Conservation (phyloP, 1,140 invertebrate genomes). For the Heterodera schachtii region DNA sequence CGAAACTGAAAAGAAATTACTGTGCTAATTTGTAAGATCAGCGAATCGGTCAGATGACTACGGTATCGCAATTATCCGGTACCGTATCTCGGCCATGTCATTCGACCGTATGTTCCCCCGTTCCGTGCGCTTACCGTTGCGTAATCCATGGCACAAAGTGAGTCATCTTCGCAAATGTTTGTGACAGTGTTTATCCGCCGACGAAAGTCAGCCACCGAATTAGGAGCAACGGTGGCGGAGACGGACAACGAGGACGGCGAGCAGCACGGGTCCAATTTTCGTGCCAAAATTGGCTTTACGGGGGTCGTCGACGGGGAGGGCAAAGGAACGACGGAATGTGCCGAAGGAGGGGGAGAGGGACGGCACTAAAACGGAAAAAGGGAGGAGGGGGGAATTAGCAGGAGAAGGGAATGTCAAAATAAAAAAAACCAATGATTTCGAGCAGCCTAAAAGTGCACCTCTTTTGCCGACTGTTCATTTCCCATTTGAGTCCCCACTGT, state of each 20-base stretch:
- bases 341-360: background rate
- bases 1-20: conserved; percentile 17
- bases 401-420: too few species aligned
- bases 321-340: background rate
- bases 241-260: background rate
- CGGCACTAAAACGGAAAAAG: background rate
- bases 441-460: background rate
- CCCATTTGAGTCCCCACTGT: background rate
- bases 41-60: too few species aligned
- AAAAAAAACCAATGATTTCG: too few species aligned
- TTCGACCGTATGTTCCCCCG: background rate
- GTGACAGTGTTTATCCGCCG: conserved; percentile 2
- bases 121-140: background rate
- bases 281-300: conserved; percentile 2
- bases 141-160: conserved; percentile 9
- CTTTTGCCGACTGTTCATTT: background rate
- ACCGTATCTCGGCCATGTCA: too few species aligned
- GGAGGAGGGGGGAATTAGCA: too few species aligned
- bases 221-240: background rate
- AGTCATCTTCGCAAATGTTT: background rate
- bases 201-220: background rate
- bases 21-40: background rate
- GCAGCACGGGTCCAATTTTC: background rate
- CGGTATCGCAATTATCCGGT: too few species aligned
- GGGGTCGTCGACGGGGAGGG: too few species aligned